Base-by-base conservation (phyloP, 2,797 vertebrate genomes). In the Selene dorsalis region DNA sequence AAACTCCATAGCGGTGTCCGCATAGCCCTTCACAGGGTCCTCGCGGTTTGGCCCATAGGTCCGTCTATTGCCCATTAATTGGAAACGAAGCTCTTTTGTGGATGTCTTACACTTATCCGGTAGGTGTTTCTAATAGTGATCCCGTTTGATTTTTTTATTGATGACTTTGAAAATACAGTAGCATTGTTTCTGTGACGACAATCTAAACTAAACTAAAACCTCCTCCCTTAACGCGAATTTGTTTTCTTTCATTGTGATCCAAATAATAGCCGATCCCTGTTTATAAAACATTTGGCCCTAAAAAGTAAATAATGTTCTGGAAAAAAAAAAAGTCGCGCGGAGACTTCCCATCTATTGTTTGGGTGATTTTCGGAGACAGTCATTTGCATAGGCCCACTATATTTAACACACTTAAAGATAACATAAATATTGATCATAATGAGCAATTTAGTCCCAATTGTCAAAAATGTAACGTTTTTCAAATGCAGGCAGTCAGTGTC, bases 41-140 rank as follows among this genome's bases (percentile, higher is more conserved):
- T 90, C 87, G 85, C 86, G 75, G 81, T 92, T 91, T 89, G 89
- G 85, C 88, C 91, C 91, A 93, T 93, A 83, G 90, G 87, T 90
- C 91, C 90, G 93, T 93, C 94, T 94, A 92, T 94, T 90, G 93
- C 77, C 88, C 88, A 90, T 95, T 94, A 93, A 95, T 95, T 95
- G 93, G 91, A 91, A 92, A 93, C 91, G 80, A 91, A 91, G 93
- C 92, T 92, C 93, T 95, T 94, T 93, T 93, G 94, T 92, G 91
- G 91, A 93, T 94, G 92, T 93, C 82, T 88, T 91, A 81, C 91
- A 95, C 94, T 95, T 94, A 95, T 95, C 93, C 94, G 93, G 94
- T 94, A 94, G 93, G 93, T 95, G 92, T 93, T 93, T 92, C 93
- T 94, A 80, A 87, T 91, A 91, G 80, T 89, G 88, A 89, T 92